Evolutionary conservation across 2,888 invertebrate species (phyloP).

Genomic region (Drosophila emarginata): DNA sequence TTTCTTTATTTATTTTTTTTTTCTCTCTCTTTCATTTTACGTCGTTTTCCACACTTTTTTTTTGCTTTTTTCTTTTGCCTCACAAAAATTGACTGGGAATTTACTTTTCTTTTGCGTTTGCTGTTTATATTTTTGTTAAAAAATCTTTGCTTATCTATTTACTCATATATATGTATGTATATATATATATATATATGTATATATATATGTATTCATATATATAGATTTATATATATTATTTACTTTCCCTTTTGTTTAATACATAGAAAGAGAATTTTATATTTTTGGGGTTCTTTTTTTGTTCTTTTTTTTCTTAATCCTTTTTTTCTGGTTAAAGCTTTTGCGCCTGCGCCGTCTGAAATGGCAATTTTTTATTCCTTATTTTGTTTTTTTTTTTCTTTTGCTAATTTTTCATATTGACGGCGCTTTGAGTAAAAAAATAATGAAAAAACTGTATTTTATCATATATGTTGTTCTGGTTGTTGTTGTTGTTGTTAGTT

Average conservation of each 20-base stretch:
- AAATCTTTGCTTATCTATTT: not conserved
- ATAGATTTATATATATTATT: constrained; percentile 29
- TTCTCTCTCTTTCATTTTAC: constrained; percentile 28
- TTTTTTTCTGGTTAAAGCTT: constrained; percentile 66
- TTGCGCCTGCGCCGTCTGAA: constrained; percentile 68
- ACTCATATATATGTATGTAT: constrained; percentile 27
- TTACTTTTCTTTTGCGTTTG: constrained; percentile 60
- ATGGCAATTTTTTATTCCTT: constrained; percentile 5
- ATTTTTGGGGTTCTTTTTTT: constrained; percentile 28
- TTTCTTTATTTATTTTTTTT: constrained; percentile 20
- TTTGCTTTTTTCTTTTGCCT: too few species aligned
- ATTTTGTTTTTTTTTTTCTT: not conserved
- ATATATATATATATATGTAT: not conserved
- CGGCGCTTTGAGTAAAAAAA: constrained; percentile 72
- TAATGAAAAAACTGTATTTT: constrained; percentile 66
- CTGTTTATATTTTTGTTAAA: not conserved
- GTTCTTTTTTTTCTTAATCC: constrained; percentile 17
- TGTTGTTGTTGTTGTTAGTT: constrained; percentile 21
- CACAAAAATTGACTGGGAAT: constrained; percentile 61
- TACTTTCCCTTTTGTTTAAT: constrained; percentile 27
- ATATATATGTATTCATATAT: too few species aligned
- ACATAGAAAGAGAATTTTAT: constrained; percentile 56
- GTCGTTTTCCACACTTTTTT: constrained; percentile 16
- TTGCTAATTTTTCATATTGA: constrained; percentile 17
- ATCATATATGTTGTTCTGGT: not conserved